phyloP scores from a whole-genome alignment of 2,888 invertebrate species.

The Emmelina monodactyla region DNA sequence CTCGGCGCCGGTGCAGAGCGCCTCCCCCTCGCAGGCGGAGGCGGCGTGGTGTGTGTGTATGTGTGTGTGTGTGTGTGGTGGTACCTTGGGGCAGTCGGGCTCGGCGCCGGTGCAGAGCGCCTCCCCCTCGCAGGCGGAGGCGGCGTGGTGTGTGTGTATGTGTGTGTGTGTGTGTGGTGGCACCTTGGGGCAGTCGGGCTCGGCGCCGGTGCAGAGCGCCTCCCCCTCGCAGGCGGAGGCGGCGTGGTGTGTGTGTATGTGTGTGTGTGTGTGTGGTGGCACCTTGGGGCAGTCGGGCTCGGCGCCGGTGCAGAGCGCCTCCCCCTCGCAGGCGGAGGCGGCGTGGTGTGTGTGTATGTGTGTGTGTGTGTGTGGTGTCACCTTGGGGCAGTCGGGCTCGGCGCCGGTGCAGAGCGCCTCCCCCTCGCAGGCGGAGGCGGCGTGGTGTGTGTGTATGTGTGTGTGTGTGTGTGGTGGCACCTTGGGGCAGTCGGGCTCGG shows the following conservation, averaged over 20 bases:
- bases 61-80: not conserved
- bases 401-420: not conserved
- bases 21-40: not conserved
- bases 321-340: slow-evolving; percentile 4
- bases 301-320: slow-evolving; percentile 50
- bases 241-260: no score
- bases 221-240: slow-evolving; percentile 5
- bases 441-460: no score
- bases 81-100: not conserved
- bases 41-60: not conserved
- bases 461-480: not conserved
- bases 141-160: no score
- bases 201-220: slow-evolving; percentile 50
- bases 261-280: not conserved
- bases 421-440: not conserved
- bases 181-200: not conserved
- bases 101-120: not conserved
- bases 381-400: not conserved
- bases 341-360: not conserved
- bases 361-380: not conserved
- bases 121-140: not conserved
- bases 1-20: not conserved
- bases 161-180: not conserved
- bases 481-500: not conserved
- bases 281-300: not conserved